Evolutionary conservation across 2,113 vertebrate genomes (phyloP).

Genomic region (Indicator indicator): DNA sequence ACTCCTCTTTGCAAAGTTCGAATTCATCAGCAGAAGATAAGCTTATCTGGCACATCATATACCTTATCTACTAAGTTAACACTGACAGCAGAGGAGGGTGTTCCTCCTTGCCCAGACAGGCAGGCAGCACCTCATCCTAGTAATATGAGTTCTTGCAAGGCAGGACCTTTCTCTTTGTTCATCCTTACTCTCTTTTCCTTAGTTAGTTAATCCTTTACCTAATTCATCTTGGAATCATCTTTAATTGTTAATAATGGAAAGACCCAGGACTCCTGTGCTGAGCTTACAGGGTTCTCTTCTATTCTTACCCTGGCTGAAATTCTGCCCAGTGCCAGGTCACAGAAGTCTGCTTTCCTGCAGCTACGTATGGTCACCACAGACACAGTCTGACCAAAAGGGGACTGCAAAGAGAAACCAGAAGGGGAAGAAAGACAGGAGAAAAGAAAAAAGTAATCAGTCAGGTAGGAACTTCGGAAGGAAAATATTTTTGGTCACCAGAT

Average conservation of each 20-base stretch:
- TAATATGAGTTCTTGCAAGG: conserved; percentile 17
- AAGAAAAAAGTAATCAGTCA: background rate
- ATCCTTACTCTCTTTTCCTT: conserved; percentile 12
- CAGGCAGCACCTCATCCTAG: background rate
- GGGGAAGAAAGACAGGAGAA: background rate
- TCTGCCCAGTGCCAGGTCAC: conserved; percentile 59
- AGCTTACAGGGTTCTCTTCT: conserved; percentile 29
- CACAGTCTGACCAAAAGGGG: background rate
- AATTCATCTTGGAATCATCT: conserved; percentile 49
- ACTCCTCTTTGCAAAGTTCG: background rate
- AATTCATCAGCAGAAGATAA: background rate
- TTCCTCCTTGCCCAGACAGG: conserved; percentile 10
- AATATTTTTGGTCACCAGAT: background rate
- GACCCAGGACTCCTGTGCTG: background rate
- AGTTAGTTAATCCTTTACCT: conserved; percentile 35
- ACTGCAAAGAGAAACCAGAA: background rate
- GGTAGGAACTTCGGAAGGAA: background rate
- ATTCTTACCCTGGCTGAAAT: conserved; percentile 47
- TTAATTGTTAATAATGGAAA: conserved; percentile 74
- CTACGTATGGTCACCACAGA: background rate
- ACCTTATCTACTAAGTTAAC: conserved; percentile 30
- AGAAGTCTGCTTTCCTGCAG: conserved; percentile 23
- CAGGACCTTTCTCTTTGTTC: conserved; percentile 20
- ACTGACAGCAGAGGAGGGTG: background rate
- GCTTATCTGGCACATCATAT: background rate